Conservation (phyloP, 1,140 invertebrate genomes). For the Plutomurus gul region DNA sequence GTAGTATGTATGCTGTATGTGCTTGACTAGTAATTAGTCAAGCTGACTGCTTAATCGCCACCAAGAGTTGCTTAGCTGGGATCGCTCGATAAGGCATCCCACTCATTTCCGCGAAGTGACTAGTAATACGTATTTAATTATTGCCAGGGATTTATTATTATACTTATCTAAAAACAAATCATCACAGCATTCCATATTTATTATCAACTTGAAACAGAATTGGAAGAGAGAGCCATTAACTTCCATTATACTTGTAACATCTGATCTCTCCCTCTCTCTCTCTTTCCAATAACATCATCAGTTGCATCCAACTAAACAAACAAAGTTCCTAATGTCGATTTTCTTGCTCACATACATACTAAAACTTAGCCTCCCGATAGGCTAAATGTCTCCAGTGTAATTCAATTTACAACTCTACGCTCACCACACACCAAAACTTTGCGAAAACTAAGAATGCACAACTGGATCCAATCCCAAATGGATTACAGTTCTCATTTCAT, state of each 20-base stretch:
- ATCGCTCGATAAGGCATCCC: no score
- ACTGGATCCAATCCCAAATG: not conserved
- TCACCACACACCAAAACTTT: conserved; percentile 18
- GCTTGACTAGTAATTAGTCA: no score
- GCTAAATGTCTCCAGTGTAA: not conserved
- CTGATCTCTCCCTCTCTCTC: not conserved
- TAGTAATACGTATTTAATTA: no score
- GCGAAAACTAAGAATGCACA: not conserved
- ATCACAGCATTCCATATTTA: no score
- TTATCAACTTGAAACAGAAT: no score
- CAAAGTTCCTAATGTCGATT: not conserved
- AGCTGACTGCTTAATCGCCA: no score
- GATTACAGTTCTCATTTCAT: not conserved
- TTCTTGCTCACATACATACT: not conserved
- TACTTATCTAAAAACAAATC: no score
- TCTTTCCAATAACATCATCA: not conserved
- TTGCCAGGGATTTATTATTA: no score
- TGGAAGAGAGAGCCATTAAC: not conserved
- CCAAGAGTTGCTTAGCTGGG: no score
- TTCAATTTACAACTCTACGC: conserved; percentile 1
- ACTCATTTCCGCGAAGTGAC: no score
- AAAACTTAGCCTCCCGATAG: not conserved
- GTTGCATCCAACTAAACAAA: not conserved
- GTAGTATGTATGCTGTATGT: no score
- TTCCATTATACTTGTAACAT: not conserved